Conservation (phyloP, 2,888 invertebrate genomes). For the Crossocerus cetratus region DNA sequence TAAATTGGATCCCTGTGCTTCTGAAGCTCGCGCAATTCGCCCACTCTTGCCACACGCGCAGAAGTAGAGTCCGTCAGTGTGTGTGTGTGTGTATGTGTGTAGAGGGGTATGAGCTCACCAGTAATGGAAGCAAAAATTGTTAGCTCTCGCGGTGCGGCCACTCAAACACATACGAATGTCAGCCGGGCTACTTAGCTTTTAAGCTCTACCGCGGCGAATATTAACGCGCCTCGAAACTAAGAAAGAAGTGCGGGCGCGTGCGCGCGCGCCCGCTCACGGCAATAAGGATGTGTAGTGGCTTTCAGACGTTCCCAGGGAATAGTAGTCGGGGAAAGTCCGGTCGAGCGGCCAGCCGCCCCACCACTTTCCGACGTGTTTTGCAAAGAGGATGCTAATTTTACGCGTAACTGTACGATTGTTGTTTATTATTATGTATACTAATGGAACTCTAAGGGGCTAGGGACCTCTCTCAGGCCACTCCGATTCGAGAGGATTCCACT, state of each 20-base stretch:
- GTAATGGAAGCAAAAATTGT: too few relatives aligned
- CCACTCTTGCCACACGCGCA: too few relatives aligned
- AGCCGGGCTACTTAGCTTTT: background rate
- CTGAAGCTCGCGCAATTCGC: too few relatives aligned
- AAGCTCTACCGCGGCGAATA: background rate
- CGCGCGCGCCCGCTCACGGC: background rate
- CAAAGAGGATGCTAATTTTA: conserved; percentile 44
- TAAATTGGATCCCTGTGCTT: too few relatives aligned
- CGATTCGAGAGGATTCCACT: conserved; percentile 55
- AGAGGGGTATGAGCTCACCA: too few relatives aligned
- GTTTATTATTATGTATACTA: conserved; percentile 58
- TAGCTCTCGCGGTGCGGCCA: too few relatives aligned
- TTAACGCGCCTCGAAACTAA: background rate
- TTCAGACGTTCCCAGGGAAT: conserved; percentile 40
- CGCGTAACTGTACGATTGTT: conserved; percentile 40
- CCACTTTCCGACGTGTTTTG: background rate
- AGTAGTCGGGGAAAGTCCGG: conserved; percentile 17
- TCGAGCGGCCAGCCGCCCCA: conserved; percentile 13
- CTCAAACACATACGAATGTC: background rate
- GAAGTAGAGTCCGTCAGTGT: too few relatives aligned
- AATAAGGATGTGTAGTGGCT: conserved; percentile 40
- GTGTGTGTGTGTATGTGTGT: too few relatives aligned
- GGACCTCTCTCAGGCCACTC: conserved; percentile 35
- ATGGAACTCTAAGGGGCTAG: conserved; percentile 50
- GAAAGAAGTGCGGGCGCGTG: background rate